Base-by-base conservation (phyloP, 1,140 invertebrate species). In the Homarus americanus region DNA sequence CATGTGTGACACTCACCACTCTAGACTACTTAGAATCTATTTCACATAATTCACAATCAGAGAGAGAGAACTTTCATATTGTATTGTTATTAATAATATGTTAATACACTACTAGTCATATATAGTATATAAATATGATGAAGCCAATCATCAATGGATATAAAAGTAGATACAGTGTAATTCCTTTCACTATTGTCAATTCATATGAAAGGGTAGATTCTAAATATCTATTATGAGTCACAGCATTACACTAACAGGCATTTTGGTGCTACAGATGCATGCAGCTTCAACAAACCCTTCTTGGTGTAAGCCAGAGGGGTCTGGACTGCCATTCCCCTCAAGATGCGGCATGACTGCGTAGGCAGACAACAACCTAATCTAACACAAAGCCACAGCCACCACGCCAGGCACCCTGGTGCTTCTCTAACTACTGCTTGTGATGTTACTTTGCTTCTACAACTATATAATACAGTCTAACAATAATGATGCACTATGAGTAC, bases 321-420 rank as follows among this genome's bases (percentile, higher is more conserved):
- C 75, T 66, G 75, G 53, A 41, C 58, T 63, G 49, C 75, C 58
- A 40, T 40, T 79, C 86, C 86, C 86, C 69, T 66, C 66, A 79
- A 79, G 86, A 87, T 87, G 86, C 86, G 63, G 76, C 82, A 66
- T 24, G 86, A 87, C 76, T 87, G 75, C 36, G 34, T 79, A 79
- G 86, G 86, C 86, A 66, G 34, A 87, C 86, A 87, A 87, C 86
- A 79, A 87, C 86, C 86, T 87, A 87, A 41, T 87, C 86, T 87
- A 87, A 87, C 86, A 87, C 86, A 87, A 79, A 87, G 86, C 86
- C 86, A 78, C 86, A 63, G 86, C 58, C 86, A 87, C 86, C 72
- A 79, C 75, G 66, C 86, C 84, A 78, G 76, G 53, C 86, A 75
- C 76, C 41, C 86, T 44, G 82, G 82, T 83, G 82, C 82, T 69